Percentiles rank a stretch among this genome's conserved stretches.
Evolutionary conservation across 1,140 invertebrate species (phyloP).

Genomic region (Ganaspis sp.): DNA sequence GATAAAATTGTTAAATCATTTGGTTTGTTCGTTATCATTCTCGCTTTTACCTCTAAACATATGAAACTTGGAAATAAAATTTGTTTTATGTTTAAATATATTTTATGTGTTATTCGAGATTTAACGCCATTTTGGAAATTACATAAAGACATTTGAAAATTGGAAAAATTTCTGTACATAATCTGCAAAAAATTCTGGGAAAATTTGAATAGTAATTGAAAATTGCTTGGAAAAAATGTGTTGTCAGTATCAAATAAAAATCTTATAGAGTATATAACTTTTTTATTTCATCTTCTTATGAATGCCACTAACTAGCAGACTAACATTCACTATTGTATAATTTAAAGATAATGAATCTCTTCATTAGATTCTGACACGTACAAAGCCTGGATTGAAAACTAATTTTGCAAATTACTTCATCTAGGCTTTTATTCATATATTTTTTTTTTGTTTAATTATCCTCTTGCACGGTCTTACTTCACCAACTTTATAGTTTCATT

Average conservation of each 20-base stretch:
- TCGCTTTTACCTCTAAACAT: too few relatives aligned
- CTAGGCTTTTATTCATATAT: slow-evolving; percentile 32
- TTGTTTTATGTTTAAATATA: too few relatives aligned
- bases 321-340: slow-evolving; percentile 60
- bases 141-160: too few relatives aligned
- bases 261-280: slow-evolving; percentile 48
- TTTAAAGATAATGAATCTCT: slow-evolving; percentile 47
- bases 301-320: slow-evolving; percentile 59
- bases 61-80: too few relatives aligned
- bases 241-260: slow-evolving; percentile 40
- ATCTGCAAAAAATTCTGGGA: too few relatives aligned
- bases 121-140: too few relatives aligned
- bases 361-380: slow-evolving; percentile 42
- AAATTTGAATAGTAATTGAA: not conserved
- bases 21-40: too few relatives aligned
- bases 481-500: slow-evolving; percentile 24
- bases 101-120: too few relatives aligned
- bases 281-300: slow-evolving; percentile 63
- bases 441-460: slow-evolving; percentile 27
- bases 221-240: not conserved
- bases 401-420: slow-evolving; percentile 48
- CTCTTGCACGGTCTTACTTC: not conserved
- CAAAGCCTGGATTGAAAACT: slow-evolving; percentile 48
- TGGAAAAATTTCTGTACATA: too few relatives aligned
- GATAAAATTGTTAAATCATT: too few relatives aligned